Percentiles rank a stretch among this genome's conserved stretches.
These are phyloP conservation scores for Portunus trituberculatus DNA, from an alignment of 1,140 invertebrate species.

Conservation along the genomic window DNA sequence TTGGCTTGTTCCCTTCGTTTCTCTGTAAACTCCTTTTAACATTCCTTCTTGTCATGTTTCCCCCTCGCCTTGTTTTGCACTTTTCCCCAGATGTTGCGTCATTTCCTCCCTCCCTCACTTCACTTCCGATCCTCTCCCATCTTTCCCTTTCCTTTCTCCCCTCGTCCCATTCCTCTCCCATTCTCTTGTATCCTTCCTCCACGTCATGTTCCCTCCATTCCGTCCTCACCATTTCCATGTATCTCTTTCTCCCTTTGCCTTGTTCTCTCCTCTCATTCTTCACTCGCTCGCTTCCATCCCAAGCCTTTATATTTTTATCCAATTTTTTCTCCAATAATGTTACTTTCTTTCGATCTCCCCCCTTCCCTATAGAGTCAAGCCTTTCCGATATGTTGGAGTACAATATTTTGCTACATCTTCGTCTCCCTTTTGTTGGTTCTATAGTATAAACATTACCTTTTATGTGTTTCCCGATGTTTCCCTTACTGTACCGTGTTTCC, in stretches of 20 bases:
- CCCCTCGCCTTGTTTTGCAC: not conserved
- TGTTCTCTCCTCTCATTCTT: not conserved
- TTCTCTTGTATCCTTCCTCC: not conserved
- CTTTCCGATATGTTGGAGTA: not conserved
- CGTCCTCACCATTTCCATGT: not conserved
- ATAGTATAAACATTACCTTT: not conserved
- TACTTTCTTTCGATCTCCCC: not conserved
- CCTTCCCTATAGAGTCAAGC: not conserved
- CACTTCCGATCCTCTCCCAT: not conserved
- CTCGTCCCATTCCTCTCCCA: not conserved
- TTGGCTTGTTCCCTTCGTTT: not conserved
- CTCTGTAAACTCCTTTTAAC: not conserved
- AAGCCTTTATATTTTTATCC: not conserved
- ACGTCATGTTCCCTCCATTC: not conserved
- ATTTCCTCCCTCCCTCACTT: not conserved
- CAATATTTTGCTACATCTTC: not conserved
- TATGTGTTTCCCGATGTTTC: no score
- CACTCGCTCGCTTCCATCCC: not conserved
- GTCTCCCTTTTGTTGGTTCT: not conserved
- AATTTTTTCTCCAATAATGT: not conserved
- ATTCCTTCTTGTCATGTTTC: slow-evolving; percentile 25
- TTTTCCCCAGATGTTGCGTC: not conserved
- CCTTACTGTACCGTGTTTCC: no score
- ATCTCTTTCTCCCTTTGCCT: not conserved
- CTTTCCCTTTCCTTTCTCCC: not conserved